Evolutionary conservation across 1,140 invertebrate species (phyloP).

Genomic region (Episyrphus balteatus): DNA sequence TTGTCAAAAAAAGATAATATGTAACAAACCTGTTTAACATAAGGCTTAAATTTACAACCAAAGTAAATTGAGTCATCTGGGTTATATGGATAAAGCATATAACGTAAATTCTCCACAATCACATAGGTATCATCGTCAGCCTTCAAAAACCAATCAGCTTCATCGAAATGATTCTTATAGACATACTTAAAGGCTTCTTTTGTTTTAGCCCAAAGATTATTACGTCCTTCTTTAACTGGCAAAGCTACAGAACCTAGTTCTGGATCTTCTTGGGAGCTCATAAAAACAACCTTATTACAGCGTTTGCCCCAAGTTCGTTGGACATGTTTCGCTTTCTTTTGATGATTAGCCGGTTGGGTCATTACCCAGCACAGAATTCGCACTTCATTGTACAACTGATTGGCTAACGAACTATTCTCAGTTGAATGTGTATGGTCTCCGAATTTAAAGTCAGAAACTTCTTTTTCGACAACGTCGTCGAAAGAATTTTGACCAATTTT

Average conservation of each 20-base stretch:
- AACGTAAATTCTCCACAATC: conserved; percentile 81
- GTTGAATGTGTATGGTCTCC: conserved; percentile 33
- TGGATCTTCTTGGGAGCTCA: conserved; percentile 66
- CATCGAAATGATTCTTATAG: conserved; percentile 67
- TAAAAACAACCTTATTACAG: conserved; percentile 82
- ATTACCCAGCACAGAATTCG: conserved; percentile 92
- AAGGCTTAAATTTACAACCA: conserved; percentile 81
- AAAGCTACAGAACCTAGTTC: conserved; percentile 57
- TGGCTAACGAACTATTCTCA: conserved; percentile 52
- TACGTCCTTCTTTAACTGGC: conserved; percentile 73
- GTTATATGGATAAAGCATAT: conserved; percentile 67
- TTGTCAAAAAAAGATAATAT: not conserved
- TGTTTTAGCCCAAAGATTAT: conserved; percentile 92
- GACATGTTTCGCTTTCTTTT: conserved; percentile 81
- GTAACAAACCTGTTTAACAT: conserved; percentile 47
- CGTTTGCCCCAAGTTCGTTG: conserved; percentile 91
- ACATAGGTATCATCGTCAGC: conserved; percentile 93
- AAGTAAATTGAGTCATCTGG: conserved; percentile 69
- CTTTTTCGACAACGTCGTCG: conserved; percentile 42
- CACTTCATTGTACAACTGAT: conserved; percentile 61
- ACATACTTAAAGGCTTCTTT: conserved; percentile 86
- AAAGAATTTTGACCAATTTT: conserved; percentile 33
- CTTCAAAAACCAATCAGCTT: conserved; percentile 89
- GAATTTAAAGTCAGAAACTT: conserved; percentile 42
- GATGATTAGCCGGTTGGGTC: conserved; percentile 82